Conservation (phyloP, 2,797 vertebrate species). For the Buceros bicornis region DNA sequence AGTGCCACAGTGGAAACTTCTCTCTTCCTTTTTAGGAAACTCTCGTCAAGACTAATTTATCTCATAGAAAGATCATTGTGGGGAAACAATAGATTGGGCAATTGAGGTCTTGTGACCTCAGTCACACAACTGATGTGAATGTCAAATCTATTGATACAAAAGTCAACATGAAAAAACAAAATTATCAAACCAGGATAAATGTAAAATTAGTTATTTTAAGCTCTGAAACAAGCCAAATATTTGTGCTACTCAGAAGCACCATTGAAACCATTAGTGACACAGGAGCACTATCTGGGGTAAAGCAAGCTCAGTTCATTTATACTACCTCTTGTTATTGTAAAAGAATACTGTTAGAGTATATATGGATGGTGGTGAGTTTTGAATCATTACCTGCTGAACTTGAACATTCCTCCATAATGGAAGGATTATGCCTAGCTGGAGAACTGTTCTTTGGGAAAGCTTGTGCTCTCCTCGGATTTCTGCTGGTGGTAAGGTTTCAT, state of each 20-base stretch:
- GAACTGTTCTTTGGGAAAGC: background rate
- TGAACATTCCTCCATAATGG: background rate
- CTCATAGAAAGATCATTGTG: constrained; percentile 13
- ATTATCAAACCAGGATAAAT: constrained; percentile 15
- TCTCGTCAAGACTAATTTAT: constrained; percentile 34
- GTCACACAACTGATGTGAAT: background rate
- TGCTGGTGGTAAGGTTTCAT: background rate
- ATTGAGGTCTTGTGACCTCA: background rate
- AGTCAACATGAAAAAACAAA: background rate
- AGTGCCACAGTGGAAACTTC: constrained; percentile 29
- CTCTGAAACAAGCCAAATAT: background rate
- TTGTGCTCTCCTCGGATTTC: background rate
- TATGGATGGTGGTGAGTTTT: background rate
- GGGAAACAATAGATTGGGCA: constrained; percentile 51
- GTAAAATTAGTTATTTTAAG: constrained; percentile 8
- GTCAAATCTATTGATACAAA: constrained; percentile 18
- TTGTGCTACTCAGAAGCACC: background rate
- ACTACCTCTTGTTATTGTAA: background rate
- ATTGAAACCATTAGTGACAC: background rate
- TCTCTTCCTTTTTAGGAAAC: constrained; percentile 55
- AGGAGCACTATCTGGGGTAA: background rate
- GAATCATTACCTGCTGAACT: background rate
- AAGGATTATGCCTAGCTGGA: background rate
- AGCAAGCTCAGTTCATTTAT: background rate
- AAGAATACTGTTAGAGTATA: background rate